Percentiles rank a stretch among this genome's conserved stretches.
These are phyloP conservation scores for Rhimphoctona megacephalus DNA, from an alignment of 2,888 invertebrate genomes.

Conservation along the genomic window DNA sequence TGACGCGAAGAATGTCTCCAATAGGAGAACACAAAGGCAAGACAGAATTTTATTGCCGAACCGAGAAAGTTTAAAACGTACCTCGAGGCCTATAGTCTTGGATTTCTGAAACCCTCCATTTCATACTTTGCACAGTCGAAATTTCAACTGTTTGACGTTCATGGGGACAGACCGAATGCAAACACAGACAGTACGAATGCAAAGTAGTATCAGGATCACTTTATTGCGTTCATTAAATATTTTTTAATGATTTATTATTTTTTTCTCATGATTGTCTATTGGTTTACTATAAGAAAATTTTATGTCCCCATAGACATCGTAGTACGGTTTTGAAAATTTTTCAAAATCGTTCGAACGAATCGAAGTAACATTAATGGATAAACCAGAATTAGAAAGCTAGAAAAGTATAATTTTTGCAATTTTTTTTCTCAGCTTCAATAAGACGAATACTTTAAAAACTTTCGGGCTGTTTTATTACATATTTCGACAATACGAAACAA, in stretches of 20 bases:
- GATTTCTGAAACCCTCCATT: slow-evolving; percentile 36
- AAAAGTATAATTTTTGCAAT: too few relatives aligned
- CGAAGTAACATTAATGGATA: too few relatives aligned
- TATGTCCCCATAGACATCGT: neutral
- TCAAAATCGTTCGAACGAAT: too few relatives aligned
- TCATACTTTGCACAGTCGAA: neutral
- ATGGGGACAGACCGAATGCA: neutral
- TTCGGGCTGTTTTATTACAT: too few relatives aligned
- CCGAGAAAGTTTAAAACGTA: slow-evolving; percentile 53
- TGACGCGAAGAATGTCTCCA: slow-evolving; percentile 73
- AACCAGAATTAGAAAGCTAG: too few relatives aligned
- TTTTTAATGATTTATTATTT: neutral
- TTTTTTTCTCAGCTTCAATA: too few relatives aligned
- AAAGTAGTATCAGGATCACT: neutral
- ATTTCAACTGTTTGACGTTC: slow-evolving; percentile 7
- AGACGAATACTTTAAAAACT: too few relatives aligned
- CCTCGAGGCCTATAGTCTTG: neutral
- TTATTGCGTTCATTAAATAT: neutral
- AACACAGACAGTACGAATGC: too few relatives aligned
- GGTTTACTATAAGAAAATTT: neutral
- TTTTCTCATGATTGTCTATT: neutral
- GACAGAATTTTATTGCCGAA: slow-evolving; percentile 46
- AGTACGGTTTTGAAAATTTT: too few relatives aligned
- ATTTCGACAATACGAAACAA: too few relatives aligned
- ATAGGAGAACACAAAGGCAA: slow-evolving; percentile 55